Conservation (phyloP, 2,888 invertebrate genomes). For the Endotricha flammealis region DNA sequence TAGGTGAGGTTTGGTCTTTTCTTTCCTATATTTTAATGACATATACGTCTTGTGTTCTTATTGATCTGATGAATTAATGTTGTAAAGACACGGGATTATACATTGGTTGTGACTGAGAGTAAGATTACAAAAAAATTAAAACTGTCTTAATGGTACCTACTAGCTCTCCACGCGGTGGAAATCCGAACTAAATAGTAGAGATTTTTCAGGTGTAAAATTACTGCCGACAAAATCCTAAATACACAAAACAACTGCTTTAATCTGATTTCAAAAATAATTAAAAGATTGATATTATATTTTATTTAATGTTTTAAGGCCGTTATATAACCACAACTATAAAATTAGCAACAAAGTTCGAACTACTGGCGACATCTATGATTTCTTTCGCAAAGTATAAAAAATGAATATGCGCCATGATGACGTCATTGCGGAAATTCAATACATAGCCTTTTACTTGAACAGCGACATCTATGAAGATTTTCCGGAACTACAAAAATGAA, state of each 20-base stretch:
- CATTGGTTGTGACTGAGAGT: no score
- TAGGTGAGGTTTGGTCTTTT: no score
- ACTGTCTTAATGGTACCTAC: constrained; percentile 12
- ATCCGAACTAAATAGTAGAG: constrained; percentile 27
- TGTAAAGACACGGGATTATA: no score
- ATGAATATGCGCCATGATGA: neutral
- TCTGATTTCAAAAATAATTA: no score
- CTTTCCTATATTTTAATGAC: no score
- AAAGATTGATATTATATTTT: no score
- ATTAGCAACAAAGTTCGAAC: neutral
- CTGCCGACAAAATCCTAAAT: no score
- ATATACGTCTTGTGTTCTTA: no score
- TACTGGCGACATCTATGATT: constrained; percentile 2
- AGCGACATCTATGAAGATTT: constrained; percentile 14
- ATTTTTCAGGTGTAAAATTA: neutral
- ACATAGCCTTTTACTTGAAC: neutral
- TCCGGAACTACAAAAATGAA: neutral
- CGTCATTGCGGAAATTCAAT: constrained; percentile 1
- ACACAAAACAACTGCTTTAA: neutral
- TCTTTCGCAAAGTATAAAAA: neutral
- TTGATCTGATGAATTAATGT: no score
- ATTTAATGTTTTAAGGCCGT: no score
- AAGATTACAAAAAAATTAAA: neutral
- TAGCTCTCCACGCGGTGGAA: constrained; percentile 37
- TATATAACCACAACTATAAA: no score